phyloP scores from a whole-genome alignment of 1,140 invertebrate species.

The Lerema accius region DNA sequence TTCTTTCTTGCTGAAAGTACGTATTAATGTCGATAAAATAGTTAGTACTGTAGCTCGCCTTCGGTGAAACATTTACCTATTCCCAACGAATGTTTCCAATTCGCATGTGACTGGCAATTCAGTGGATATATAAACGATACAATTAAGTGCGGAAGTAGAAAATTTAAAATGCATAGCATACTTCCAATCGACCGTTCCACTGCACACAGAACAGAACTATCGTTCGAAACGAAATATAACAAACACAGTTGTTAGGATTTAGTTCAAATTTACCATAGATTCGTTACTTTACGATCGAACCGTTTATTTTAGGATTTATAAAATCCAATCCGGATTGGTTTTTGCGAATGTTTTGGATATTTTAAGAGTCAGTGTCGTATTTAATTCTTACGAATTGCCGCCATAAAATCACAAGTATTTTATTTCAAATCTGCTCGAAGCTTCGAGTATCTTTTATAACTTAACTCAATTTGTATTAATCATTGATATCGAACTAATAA shows the following conservation, averaged over 20 bases:
- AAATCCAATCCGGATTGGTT: background rate
- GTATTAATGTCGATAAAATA: too few relatives aligned
- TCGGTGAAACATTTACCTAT: background rate
- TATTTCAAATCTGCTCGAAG: too few relatives aligned
- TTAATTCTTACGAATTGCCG: too few relatives aligned
- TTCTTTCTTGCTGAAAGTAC: too few relatives aligned
- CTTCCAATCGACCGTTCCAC: conserved; percentile 10
- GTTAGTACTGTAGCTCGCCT: too few relatives aligned
- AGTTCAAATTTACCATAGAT: background rate
- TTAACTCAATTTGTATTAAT: too few relatives aligned
- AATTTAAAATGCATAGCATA: conserved; percentile 29
- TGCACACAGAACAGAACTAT: conserved; percentile 26
- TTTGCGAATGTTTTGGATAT: too few relatives aligned
- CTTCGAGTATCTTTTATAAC: too few relatives aligned
- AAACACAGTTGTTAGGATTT: conserved; percentile 2
- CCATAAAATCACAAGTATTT: too few relatives aligned
- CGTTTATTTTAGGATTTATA: background rate
- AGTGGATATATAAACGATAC: conserved; percentile 20
- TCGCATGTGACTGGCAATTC: conserved; percentile 21
- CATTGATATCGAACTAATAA: too few relatives aligned
- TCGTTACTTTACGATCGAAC: too few relatives aligned
- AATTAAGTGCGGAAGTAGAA: conserved; percentile 25
- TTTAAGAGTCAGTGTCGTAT: too few relatives aligned
- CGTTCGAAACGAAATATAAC: conserved; percentile 3
- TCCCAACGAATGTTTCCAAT: conserved; percentile 9